Evolutionary conservation across 2,888 invertebrate species (phyloP), one percentile per base, ranked within the genome.

Genomic region (Apocheima hispidaria): DNA sequence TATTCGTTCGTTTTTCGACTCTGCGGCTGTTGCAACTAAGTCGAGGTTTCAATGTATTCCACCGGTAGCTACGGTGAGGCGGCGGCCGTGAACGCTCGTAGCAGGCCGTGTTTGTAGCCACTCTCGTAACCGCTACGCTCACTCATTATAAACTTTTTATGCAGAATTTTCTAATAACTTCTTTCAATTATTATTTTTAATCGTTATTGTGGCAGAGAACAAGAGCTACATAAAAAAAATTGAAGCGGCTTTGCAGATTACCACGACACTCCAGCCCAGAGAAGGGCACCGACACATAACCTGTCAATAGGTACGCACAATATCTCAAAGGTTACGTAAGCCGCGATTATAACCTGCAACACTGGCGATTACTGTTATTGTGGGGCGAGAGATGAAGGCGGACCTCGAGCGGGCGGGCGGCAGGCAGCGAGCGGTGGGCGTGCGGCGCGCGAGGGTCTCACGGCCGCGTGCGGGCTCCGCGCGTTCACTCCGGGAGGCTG

Each of bases 271-370:
- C 20, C 21, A 49, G 41, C 21, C 53, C 23, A 36, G 56, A 58
- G 53, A 59, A 50, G 53, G 44, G 55, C 79, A 82, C 79, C 77
- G 78, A 79, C 86, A 81, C 82, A 84, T 82, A 84, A 86, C 84
- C 87, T 86, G 82, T 82, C 81, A 79, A 82, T 83, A 76, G 72
- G 75, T 77, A 83, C 84, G 84, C 81, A 80, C 82, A 77, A 74
- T 81, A 78, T 77, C 74, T 76, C 72, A 68, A 77, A 75, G 68
- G 87, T 90, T 90, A 90, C 88, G 90, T 88, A 90, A 90, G 84
- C 74, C 82, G 78, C 81, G 83, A 79, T 77, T 76, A 75, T 80
- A 84, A 87, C 83, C 84, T 88, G 88, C 79, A 81, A 74, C 82
- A 86, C 81, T 81, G 77, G 73, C 67, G 77, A 76, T 79, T 74